phyloP scores from a whole-genome alignment of 2,888 invertebrate genomes.

The Ochropleura leucogaster region DNA sequence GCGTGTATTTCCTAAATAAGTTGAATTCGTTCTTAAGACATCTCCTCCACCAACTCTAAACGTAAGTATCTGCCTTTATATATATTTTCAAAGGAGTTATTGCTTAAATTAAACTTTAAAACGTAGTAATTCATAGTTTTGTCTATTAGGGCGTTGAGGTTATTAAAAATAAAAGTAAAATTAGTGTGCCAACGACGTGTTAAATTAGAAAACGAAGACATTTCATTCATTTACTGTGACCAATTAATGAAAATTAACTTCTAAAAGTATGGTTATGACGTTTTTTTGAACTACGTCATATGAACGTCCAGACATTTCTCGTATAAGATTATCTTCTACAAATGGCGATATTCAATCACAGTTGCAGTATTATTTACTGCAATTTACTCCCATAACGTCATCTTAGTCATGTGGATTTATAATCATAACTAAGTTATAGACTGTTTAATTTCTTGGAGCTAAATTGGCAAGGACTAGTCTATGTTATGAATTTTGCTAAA shows the following conservation, averaged over 20 bases:
- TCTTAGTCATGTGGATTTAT: background rate
- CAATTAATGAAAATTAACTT: background rate
- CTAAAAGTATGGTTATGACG: too few relatives aligned
- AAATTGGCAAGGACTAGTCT: background rate
- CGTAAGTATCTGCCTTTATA: constrained; percentile 35
- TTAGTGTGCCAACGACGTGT: constrained; percentile 1
- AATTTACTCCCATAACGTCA: background rate
- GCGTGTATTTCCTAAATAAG: constrained; percentile 38
- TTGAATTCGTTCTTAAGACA: constrained; percentile 25
- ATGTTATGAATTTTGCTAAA: background rate
- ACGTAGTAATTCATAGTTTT: background rate
- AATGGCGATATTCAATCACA: background rate
- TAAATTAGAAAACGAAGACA: background rate
- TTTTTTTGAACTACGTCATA: background rate
- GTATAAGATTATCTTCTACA: background rate
- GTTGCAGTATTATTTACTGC: background rate
- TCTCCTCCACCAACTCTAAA: constrained; percentile 33
- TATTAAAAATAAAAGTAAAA: constrained; percentile 25
- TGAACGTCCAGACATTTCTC: background rate
- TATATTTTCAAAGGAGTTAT: background rate
- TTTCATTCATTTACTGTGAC: background rate
- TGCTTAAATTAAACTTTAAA: background rate
- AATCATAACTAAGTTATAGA: background rate
- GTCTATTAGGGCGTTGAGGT: constrained; percentile 32
- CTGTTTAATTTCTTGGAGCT: background rate